These are phyloP conservation scores for Podarcis siculus DNA, from an alignment of 2,797 vertebrate genomes.

Conservation along the genomic window DNA sequence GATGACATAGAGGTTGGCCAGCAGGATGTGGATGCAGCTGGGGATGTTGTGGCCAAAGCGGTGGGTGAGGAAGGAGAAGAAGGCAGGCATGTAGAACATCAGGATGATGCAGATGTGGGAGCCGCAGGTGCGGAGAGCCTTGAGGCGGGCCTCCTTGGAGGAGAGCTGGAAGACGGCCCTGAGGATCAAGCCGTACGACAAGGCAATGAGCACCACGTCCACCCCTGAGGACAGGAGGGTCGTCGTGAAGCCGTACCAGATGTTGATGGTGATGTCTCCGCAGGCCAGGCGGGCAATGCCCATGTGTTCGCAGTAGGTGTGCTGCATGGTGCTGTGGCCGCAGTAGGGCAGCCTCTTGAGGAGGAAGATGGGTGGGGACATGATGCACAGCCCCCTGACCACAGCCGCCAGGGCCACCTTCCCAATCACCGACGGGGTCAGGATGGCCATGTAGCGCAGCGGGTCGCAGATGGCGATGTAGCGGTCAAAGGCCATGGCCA, in stretches of 20 bases:
- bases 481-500: slow-evolving; percentile 85
- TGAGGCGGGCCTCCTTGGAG: slow-evolving; percentile 61
- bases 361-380: slow-evolving; percentile 73
- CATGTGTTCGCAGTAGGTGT: slow-evolving; percentile 84
- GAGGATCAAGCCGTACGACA: slow-evolving; percentile 79
- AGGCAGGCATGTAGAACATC: slow-evolving; percentile 72
- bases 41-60: slow-evolving; percentile 69
- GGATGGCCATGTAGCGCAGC: slow-evolving; percentile 73
- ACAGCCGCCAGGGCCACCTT: slow-evolving; percentile 67
- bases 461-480: slow-evolving; percentile 85
- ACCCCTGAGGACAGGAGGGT: slow-evolving; percentile 72
- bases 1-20: slow-evolving; percentile 72
- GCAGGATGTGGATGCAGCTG: slow-evolving; percentile 50
- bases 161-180: slow-evolving; percentile 71
- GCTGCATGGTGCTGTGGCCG: slow-evolving; percentile 69
- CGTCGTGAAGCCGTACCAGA: slow-evolving; percentile 78
- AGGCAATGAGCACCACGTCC: slow-evolving; percentile 69
- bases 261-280: slow-evolving; percentile 75
- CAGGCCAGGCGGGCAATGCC: slow-evolving; percentile 84
- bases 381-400: slow-evolving; percentile 59
- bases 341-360: slow-evolving; percentile 79
- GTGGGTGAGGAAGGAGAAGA: slow-evolving; percentile 72
- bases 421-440: slow-evolving; percentile 75
- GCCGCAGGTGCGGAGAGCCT: slow-evolving; percentile 72
- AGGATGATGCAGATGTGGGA: slow-evolving; percentile 75